phyloP scores from a whole-genome alignment of 2,888 invertebrate genomes.

The Tetragnatha montana region DNA sequence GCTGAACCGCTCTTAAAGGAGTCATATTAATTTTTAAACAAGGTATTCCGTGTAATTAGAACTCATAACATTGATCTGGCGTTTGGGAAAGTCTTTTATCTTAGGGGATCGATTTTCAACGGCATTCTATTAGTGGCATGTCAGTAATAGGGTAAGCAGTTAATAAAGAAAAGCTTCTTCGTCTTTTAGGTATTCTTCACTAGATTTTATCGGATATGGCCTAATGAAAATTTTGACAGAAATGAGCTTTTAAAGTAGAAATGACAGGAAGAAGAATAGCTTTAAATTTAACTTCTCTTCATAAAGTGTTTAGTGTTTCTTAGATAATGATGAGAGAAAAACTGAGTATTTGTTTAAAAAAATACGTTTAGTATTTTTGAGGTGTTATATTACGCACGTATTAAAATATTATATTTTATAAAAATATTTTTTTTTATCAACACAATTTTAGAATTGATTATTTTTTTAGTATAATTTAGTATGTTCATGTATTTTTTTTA shows the following conservation, averaged over 20 bases:
- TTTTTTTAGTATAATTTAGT: not conserved
- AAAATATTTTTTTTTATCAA: too few species aligned
- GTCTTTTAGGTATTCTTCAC: conserved; percentile 37
- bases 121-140: conserved; percentile 59
- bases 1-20: conserved; percentile 57
- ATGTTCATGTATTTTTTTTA: not conserved
- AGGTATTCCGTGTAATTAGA: conserved; percentile 56
- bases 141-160: conserved; percentile 60
- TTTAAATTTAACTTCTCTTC: conserved; percentile 16
- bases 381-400: not conserved
- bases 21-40: conserved; percentile 66
- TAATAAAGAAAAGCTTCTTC: conserved; percentile 44
- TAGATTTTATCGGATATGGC: conserved; percentile 34
- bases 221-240: conserved; percentile 61
- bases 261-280: conserved; percentile 42
- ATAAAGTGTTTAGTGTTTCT: conserved; percentile 12
- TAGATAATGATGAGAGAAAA: not conserved
- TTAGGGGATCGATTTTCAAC: conserved; percentile 51
- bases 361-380: too few species aligned
- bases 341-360: too few species aligned
- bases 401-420: not conserved
- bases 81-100: conserved; percentile 37
- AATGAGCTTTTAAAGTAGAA: conserved; percentile 27
- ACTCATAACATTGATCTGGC: conserved; percentile 60
- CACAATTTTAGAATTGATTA: too few species aligned